phyloP scores from a whole-genome alignment of 1,140 invertebrate genomes.

The Drosophila persimilis region DNA sequence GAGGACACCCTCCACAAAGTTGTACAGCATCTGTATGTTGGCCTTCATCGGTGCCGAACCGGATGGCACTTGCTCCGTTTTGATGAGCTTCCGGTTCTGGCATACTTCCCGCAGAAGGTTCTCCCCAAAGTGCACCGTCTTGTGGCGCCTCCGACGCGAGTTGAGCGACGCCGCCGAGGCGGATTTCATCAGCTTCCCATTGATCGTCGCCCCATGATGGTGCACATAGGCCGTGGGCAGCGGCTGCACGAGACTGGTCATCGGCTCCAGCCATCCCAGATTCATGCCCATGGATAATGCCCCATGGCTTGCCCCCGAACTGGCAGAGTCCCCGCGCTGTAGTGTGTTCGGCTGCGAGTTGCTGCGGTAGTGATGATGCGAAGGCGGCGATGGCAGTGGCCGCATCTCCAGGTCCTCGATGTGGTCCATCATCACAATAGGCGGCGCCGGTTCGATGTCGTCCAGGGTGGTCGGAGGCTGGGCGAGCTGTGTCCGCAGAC shows the following conservation, averaged over 20 bases:
- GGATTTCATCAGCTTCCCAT: slow-evolving; percentile 80
- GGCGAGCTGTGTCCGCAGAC: slow-evolving; percentile 75
- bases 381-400: slow-evolving; percentile 47
- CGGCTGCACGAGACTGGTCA: slow-evolving; percentile 44
- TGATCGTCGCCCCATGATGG: slow-evolving; percentile 42
- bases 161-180: slow-evolving; percentile 84
- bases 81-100: slow-evolving; percentile 84
- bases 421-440: slow-evolving; percentile 31
- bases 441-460: slow-evolving; percentile 76
- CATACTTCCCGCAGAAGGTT: slow-evolving; percentile 88
- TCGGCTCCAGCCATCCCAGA: slow-evolving; percentile 63
- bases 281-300: slow-evolving; percentile 8
- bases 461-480: slow-evolving; percentile 75
- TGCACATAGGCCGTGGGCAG: slow-evolving; percentile 50
- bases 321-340: slow-evolving; percentile 75
- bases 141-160: slow-evolving; percentile 87
- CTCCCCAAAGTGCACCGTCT: slow-evolving; percentile 90
- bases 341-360: slow-evolving; percentile 81
- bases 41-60: slow-evolving; percentile 84
- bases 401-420: slow-evolving; percentile 45
- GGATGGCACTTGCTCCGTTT: slow-evolving; percentile 81
- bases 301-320: slow-evolving; percentile 40
- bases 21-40: slow-evolving; percentile 91
- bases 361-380: slow-evolving; percentile 71
- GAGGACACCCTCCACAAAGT: slow-evolving; percentile 88